These are phyloP conservation scores for Ramazzottius varieornatus DNA, from an alignment of 2,888 invertebrate species.

Conservation along the genomic window DNA sequence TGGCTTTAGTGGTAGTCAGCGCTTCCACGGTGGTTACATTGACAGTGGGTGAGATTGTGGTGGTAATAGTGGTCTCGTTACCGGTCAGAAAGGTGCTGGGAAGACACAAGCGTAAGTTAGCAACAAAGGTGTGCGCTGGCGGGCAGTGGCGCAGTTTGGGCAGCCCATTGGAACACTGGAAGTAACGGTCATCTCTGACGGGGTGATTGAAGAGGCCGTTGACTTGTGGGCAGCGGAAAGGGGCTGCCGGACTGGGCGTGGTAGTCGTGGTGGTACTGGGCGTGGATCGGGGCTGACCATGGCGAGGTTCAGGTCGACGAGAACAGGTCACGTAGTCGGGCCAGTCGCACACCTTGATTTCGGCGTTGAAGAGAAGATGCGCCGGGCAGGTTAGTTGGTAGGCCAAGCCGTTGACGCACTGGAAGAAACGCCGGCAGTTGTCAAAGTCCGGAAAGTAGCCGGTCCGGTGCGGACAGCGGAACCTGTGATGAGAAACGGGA, in stretches of 20 bases:
- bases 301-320: no score
- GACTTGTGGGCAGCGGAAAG: background rate
- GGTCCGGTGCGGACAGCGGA: slow-evolving; percentile 35
- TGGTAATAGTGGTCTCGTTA: background rate
- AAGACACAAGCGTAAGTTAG: background rate
- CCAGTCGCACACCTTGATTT: background rate
- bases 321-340: background rate
- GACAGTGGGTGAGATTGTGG: background rate
- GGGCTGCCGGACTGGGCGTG: background rate
- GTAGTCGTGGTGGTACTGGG: background rate
- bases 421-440: slow-evolving; percentile 58
- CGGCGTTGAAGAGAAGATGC: background rate
- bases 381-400: background rate
- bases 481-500: slow-evolving; percentile 39
- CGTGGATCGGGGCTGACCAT: background rate
- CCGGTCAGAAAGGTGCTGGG: background rate
- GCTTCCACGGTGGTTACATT: background rate
- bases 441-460: slow-evolving; percentile 53
- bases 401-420: slow-evolving; percentile 29
- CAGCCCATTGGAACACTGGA: background rate
- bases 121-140: background rate
- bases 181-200: background rate
- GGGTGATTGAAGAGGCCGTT: background rate
- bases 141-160: background rate
- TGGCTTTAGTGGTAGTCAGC: background rate